These are phyloP conservation scores for Loripinus fragilis DNA, from an alignment of 2,888 invertebrate genomes.

Conservation along the genomic window DNA sequence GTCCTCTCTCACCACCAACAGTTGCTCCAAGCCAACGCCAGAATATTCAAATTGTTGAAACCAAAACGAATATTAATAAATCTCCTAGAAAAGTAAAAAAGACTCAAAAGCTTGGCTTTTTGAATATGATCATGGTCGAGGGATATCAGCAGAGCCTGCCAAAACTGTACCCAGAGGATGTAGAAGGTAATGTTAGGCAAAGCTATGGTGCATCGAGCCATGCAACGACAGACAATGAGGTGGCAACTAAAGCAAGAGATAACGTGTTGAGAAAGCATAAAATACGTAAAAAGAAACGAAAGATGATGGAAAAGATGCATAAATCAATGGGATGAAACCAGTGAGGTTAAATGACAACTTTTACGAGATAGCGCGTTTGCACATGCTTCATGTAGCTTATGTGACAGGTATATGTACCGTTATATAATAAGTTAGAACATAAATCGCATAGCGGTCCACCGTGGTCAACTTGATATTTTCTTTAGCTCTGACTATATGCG, in stretches of 20 bases:
- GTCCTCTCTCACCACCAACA: not conserved
- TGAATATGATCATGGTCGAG: slow-evolving; percentile 12
- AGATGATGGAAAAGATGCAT: not conserved
- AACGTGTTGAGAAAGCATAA: not conserved
- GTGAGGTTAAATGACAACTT: too few relatives aligned
- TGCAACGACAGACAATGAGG: not conserved
- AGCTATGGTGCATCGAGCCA: slow-evolving; percentile 6
- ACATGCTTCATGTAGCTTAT: too few relatives aligned
- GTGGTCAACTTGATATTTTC: too few relatives aligned
- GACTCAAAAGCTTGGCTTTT: not conserved
- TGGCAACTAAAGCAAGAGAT: not conserved
- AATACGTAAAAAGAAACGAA: not conserved
- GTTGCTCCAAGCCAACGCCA: too few relatives aligned
- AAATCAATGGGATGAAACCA: too few relatives aligned
- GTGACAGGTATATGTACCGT: too few relatives aligned
- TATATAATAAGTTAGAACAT: too few relatives aligned
- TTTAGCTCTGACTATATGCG: too few relatives aligned
- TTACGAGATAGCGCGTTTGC: too few relatives aligned
- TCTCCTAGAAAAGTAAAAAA: not conserved
- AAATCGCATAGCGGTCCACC: too few relatives aligned
- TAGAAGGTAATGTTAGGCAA: not conserved
- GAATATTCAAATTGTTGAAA: too few relatives aligned
- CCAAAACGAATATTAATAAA: not conserved
- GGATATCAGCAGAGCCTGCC: not conserved
- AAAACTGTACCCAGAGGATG: not conserved